These are phyloP conservation scores for Leptopterna dolabrata DNA, from an alignment of 2,888 invertebrate species.

Conservation along the genomic window DNA sequence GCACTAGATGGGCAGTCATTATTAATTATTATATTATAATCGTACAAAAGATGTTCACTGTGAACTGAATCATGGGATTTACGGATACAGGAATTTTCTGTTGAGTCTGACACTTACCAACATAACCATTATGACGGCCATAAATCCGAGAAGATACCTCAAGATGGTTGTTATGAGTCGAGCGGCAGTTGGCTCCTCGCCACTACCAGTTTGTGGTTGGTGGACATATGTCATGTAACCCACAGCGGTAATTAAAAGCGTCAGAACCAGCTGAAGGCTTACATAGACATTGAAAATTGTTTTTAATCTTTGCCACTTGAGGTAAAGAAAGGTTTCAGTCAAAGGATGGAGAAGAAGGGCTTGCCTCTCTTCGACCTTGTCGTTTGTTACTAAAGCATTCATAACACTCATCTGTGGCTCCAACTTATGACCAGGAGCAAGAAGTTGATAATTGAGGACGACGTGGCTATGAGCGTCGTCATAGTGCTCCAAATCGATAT, in stretches of 20 bases:
- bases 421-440: slow-evolving; percentile 58
- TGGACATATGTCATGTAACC: slow-evolving; percentile 61
- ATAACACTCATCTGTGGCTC: slow-evolving; percentile 70
- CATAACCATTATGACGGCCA: neutral
- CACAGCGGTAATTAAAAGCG: slow-evolving; percentile 69
- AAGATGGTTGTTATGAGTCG: neutral
- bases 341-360: slow-evolving; percentile 71
- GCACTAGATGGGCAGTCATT: too few species aligned
- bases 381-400: slow-evolving; percentile 70
- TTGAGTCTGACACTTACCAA: neutral
- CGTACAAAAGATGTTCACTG: too few species aligned
- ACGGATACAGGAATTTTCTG: too few species aligned
- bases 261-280: slow-evolving; percentile 69
- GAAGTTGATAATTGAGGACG: slow-evolving; percentile 70
- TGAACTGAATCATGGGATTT: too few species aligned
- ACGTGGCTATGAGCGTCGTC: slow-evolving; percentile 66
- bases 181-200: neutral
- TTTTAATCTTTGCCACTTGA: slow-evolving; percentile 72
- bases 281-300: slow-evolving; percentile 71
- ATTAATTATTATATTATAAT: too few species aligned
- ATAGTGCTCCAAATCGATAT: neutral
- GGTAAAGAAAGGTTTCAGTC: slow-evolving; percentile 71
- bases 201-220: neutral
- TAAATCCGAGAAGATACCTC: neutral
- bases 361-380: slow-evolving; percentile 69